phyloP scores from a whole-genome alignment of 1,140 invertebrate species.

The Drosophila varians region DNA sequence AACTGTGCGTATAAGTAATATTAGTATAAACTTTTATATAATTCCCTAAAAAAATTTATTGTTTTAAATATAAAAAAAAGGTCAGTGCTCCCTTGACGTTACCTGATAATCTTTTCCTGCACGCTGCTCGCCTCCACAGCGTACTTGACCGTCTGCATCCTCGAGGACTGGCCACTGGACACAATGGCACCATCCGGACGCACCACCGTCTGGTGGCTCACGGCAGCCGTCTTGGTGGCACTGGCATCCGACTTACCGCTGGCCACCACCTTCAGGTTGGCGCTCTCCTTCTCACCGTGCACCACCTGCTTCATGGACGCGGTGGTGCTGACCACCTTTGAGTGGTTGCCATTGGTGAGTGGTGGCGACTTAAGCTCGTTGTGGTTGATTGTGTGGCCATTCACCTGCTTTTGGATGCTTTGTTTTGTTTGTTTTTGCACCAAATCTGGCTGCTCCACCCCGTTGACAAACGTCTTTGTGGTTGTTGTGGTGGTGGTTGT shows the following conservation, averaged over 20 bases:
- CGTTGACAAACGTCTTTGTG: slow-evolving; percentile 46
- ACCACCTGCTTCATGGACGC: slow-evolving; percentile 27
- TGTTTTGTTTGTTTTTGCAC: slow-evolving; percentile 1
- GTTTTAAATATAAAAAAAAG: neutral
- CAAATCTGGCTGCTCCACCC: slow-evolving; percentile 4
- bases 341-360: slow-evolving; percentile 28
- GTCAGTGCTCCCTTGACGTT: slow-evolving; percentile 17
- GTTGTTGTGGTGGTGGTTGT: slow-evolving; percentile 31
- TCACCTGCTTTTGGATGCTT: slow-evolving; percentile 29
- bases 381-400: slow-evolving; percentile 30
- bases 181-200: slow-evolving; percentile 64
- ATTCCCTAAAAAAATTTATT: no score
- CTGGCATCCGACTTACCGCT: slow-evolving; percentile 61
- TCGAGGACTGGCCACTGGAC: slow-evolving; percentile 54
- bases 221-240: slow-evolving; percentile 41
- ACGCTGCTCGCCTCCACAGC: slow-evolving; percentile 76
- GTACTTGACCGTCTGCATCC: slow-evolving; percentile 65
- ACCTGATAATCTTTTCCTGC: slow-evolving; percentile 79
- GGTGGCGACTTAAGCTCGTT: slow-evolving; percentile 21
- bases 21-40: no score
- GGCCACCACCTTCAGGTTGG: slow-evolving; percentile 40
- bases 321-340: slow-evolving; percentile 16
- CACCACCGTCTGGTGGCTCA: slow-evolving; percentile 49
- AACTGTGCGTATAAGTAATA: neutral
- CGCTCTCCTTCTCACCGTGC: slow-evolving; percentile 40